These are phyloP conservation scores for Himalopsyche anomala DNA, from an alignment of 2,888 invertebrate genomes.

Conservation along the genomic window DNA sequence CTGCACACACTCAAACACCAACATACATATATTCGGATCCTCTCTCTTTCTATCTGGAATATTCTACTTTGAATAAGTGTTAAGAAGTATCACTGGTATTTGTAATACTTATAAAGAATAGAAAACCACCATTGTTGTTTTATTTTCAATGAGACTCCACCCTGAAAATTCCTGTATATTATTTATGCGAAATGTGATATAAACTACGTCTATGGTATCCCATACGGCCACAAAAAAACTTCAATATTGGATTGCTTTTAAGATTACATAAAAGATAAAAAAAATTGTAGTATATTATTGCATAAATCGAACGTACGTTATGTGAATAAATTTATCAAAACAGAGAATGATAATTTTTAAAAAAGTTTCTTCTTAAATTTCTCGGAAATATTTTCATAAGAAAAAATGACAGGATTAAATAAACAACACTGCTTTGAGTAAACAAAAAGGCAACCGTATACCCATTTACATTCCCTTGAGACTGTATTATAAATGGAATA, in stretches of 20 bases:
- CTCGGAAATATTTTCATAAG: background rate
- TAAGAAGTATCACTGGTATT: too few species aligned
- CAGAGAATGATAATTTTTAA: background rate
- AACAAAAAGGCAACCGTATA: background rate
- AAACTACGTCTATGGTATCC: too few species aligned
- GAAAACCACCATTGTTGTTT: too few species aligned
- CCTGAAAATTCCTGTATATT: too few species aligned
- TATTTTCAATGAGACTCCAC: too few species aligned
- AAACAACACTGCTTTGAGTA: constrained; percentile 17
- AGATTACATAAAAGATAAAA: background rate
- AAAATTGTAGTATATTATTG: background rate
- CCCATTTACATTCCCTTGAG: background rate
- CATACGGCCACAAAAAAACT: too few species aligned
- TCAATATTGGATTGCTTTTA: background rate
- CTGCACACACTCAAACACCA: too few species aligned
- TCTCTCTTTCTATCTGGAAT: too few species aligned
- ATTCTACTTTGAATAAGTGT: too few species aligned
- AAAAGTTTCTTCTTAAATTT: background rate
- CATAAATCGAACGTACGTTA: background rate
- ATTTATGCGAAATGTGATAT: too few species aligned
- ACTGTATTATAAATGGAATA: background rate
- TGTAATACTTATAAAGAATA: too few species aligned
- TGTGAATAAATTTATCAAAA: constrained; percentile 3
- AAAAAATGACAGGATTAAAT: constrained; percentile 29
- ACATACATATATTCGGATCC: too few species aligned